These are phyloP conservation scores for Heteromurus nitidus DNA, from an alignment of 2,888 invertebrate species.

Conservation along the genomic window DNA sequence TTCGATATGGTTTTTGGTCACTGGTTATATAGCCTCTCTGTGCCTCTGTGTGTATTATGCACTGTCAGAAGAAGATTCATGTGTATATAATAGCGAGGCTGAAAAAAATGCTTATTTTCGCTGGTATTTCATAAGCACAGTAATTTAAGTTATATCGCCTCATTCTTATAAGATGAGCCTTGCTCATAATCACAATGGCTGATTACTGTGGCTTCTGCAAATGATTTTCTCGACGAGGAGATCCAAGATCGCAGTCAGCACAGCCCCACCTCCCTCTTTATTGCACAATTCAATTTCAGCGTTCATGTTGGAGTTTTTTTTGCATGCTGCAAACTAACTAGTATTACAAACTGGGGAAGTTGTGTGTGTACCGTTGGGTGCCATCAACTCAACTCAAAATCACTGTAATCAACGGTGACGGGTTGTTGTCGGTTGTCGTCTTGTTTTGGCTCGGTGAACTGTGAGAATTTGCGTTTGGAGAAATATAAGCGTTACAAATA, in stretches of 20 bases:
- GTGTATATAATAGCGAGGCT: neutral
- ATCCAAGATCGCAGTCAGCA: neutral
- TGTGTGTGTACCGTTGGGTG: neutral
- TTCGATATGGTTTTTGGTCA: slow-evolving; percentile 50
- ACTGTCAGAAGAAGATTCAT: slow-evolving; percentile 24
- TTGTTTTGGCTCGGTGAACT: neutral
- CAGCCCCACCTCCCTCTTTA: slow-evolving; percentile 4
- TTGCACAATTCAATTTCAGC: slow-evolving; percentile 12
- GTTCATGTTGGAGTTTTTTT: neutral
- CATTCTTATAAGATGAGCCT: neutral
- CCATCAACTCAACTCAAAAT: slow-evolving; percentile 36
- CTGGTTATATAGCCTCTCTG: neutral
- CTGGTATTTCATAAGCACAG: neutral
- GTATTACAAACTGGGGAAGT: neutral
- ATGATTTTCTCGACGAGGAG: neutral
- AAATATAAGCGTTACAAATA: neutral
- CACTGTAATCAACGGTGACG: slow-evolving; percentile 50
- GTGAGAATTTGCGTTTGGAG: slow-evolving; percentile 6
- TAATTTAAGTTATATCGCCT: neutral
- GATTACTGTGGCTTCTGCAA: neutral
- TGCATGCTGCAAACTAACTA: neutral
- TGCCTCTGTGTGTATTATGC: neutral
- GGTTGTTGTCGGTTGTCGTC: slow-evolving; percentile 25
- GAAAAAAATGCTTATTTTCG: neutral
- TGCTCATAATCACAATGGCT: neutral